Conservation (phyloP, 1,140 invertebrate species). For the Heliconius melpomene region DNA sequence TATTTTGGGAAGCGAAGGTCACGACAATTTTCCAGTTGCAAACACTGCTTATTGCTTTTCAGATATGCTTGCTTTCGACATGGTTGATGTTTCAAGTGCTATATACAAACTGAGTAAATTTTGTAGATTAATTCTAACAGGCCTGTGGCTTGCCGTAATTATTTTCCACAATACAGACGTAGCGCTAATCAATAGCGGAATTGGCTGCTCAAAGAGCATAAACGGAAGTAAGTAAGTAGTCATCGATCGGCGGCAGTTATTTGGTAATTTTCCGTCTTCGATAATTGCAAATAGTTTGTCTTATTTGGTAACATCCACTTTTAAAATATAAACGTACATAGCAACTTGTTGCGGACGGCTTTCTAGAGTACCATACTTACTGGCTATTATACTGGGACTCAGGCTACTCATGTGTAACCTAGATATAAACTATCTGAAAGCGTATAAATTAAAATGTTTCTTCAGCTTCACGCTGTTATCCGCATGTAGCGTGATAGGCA, state of each 20-base stretch:
- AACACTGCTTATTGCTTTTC: constrained; percentile 66
- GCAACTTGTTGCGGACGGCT: constrained; percentile 42
- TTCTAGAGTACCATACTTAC: constrained; percentile 28
- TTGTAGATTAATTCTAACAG: constrained; percentile 29
- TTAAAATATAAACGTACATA: constrained; percentile 27
- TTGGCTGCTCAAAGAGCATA: constrained; percentile 47
- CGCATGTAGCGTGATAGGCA: no score
- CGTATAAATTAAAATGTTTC: constrained; percentile 7
- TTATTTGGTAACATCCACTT: constrained; percentile 21
- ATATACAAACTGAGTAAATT: neutral
- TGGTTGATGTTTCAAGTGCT: constrained; percentile 16
- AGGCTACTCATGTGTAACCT: constrained; percentile 26
- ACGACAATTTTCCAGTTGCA: constrained; percentile 69
- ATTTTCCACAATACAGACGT: constrained; percentile 43
- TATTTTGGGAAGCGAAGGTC: neutral
- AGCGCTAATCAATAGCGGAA: constrained; percentile 43
- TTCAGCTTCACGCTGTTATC: neutral
- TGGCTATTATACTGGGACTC: constrained; percentile 23
- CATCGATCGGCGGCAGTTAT: constrained; percentile 37
- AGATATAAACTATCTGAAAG: constrained; percentile 27
- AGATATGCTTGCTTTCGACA: constrained; percentile 57
- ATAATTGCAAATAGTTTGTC: constrained; percentile 26
- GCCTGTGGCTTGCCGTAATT: constrained; percentile 34
- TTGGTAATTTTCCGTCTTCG: constrained; percentile 27
- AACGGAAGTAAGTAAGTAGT: constrained; percentile 67